Evolutionary conservation across 2,888 invertebrate genomes (phyloP), one percentile per base, ranked within the genome.

Genomic region (Spodoptera littoralis): DNA sequence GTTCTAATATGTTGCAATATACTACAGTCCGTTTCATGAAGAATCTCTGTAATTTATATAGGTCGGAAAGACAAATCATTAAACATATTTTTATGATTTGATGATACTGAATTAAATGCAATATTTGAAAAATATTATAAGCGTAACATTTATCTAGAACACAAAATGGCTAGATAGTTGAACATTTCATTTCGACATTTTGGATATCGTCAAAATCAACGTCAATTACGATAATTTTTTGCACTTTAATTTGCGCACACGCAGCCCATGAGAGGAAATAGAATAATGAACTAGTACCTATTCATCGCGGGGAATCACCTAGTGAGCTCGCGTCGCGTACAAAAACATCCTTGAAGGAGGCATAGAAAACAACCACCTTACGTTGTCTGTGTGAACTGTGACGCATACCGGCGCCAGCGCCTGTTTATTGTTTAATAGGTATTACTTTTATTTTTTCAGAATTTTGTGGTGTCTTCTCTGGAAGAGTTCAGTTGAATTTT

Each of bases 271-370:
- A 60, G 59, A 60, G 65, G 72, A 76, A 65, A 50, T 65, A 12
- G 24, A 42, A 41, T 60, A 72, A 56, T 71, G 54, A 47, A 64
- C 44, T 6, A 49, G 46, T 49, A 49, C 24, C 27, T 48, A 43
- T 49, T 42, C 6, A 44, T 22, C 9, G 18, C 64, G 59, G 71
- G 76, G 72, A 71, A 43, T 71, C 65, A 76, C 71, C 72, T 72
- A 47, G 12, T 43, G 73, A 57, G 51, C 54, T 58, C n/a, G 11
- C 44, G 5, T 36, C 36, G 5, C 2, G 36, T 59, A 47, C 65
- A 49, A 54, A 49, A 75, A 71, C 59, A 64, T 71, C 52, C 59
- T 75, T 64, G 52, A 70, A 72, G 60, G 70, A 70, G 64, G 55
- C 53, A 70, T 43, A 51, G 71, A 70, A 70, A 55, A 51, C 51